Percentiles rank a stretch among this genome's conserved stretches.
Conservation (phyloP, 2,113 vertebrate species). For the Lepidothrix coronata region DNA sequence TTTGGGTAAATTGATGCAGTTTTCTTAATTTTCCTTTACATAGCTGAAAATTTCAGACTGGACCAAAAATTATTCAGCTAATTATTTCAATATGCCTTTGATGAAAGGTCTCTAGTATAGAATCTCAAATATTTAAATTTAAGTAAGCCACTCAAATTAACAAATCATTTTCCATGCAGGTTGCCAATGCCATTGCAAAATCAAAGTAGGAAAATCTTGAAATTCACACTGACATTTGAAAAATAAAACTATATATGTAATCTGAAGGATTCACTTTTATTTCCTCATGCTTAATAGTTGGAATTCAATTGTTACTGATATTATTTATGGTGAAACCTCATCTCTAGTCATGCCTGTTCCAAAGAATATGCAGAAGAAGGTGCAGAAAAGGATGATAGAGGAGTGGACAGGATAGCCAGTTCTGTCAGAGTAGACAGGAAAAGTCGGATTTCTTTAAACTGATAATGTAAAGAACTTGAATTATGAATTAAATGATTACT, state of each 20-base stretch:
- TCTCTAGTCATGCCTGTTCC: background rate
- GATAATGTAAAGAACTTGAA: background rate
- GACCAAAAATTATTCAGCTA: background rate
- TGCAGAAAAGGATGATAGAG: background rate
- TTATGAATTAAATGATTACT: background rate
- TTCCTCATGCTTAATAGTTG: background rate
- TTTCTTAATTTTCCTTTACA: background rate
- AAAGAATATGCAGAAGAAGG: background rate
- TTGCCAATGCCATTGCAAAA: background rate
- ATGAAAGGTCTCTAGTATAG: background rate
- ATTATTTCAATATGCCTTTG: background rate
- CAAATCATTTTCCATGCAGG: background rate
- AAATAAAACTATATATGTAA: background rate
- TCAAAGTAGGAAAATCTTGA: background rate
- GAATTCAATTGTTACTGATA: background rate
- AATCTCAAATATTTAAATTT: background rate
- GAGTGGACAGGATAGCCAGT: background rate
- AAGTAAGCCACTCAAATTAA: background rate
- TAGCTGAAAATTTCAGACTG: background rate
- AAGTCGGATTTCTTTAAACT: background rate
- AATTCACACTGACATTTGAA: background rate
- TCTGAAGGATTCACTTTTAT: background rate
- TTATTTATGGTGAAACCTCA: background rate
- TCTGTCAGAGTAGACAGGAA: background rate
- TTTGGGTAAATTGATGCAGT: background rate